These are phyloP conservation scores for Cryptomyrus ogoouensis DNA, from an alignment of 2,113 vertebrate genomes.

Conservation along the genomic window DNA sequence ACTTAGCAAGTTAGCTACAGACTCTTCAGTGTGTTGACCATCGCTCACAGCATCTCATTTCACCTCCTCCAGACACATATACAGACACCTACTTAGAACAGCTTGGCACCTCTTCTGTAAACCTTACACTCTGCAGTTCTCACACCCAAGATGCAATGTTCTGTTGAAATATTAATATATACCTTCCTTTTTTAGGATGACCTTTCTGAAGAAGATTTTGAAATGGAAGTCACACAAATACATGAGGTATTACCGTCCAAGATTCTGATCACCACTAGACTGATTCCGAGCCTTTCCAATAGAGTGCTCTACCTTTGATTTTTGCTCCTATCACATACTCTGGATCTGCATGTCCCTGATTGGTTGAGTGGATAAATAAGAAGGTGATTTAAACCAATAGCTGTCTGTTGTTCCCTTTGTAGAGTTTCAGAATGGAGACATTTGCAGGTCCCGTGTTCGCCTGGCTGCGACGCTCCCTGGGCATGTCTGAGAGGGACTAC, in stretches of 20 bases:
- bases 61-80: neutral
- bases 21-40: slow-evolving; percentile 33
- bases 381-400: neutral
- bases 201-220: slow-evolving; percentile 57
- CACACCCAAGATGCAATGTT: neutral
- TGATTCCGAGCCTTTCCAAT: neutral
- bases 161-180: neutral
- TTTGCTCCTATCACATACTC: neutral
- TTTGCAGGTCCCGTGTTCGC: slow-evolving; percentile 72
- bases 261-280: neutral
- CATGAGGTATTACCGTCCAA: slow-evolving; percentile 49
- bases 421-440: slow-evolving; percentile 76
- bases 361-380: neutral
- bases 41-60: slow-evolving; percentile 5
- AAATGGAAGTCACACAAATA: slow-evolving; percentile 49
- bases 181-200: slow-evolving; percentile 42
- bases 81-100: neutral
- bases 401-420: neutral
- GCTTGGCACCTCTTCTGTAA: neutral
- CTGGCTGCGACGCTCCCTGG: slow-evolving; percentile 62
- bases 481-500: slow-evolving; percentile 70
- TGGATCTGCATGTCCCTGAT: neutral
- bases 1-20: slow-evolving; percentile 35
- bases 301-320: neutral
- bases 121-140: neutral